Conservation (phyloP, 2,797 vertebrate genomes). For the Fringilla coelebs region DNA sequence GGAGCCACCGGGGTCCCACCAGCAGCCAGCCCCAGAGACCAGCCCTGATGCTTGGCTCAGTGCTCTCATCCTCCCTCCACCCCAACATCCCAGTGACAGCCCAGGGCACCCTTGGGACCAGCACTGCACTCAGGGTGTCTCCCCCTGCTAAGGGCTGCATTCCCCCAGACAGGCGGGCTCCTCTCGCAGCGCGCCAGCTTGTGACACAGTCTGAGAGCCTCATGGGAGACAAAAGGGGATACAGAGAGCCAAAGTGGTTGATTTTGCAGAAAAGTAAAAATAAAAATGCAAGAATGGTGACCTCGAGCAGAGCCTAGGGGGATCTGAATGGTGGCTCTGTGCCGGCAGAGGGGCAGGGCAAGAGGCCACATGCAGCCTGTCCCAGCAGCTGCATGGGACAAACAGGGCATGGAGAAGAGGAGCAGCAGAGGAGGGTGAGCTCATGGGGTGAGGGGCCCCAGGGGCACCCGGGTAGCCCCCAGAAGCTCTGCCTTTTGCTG, state of each 20-base stretch:
- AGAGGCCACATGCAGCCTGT: slow-evolving; percentile 5
- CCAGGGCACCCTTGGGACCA: neutral
- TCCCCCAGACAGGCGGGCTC: neutral
- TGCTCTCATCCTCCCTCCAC: fast-evolving
- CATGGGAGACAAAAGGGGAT: neutral
- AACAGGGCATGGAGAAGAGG: neutral
- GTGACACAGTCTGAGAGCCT: neutral
- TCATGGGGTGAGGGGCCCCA: neutral
- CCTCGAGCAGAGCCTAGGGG: neutral
- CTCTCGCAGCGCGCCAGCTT: fast-evolving
- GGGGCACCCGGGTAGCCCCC: neutral
- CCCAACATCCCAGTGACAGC: neutral
- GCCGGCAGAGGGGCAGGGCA: neutral
- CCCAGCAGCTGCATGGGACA: slow-evolving; percentile 28
- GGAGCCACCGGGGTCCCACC: neutral
- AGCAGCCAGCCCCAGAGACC: neutral
- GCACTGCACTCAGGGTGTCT: neutral
- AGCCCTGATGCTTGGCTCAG: fast-evolving
- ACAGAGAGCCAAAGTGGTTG: neutral
- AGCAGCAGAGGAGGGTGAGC: neutral
- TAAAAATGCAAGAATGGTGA: slow-evolving; percentile 56
- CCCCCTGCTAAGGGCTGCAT: fast-evolving
- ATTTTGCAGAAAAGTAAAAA: slow-evolving; percentile 29
- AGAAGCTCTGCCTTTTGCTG: neutral
- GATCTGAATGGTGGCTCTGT: slow-evolving; percentile 55